phyloP scores from a whole-genome alignment of 1,140 invertebrate species.

The Samia ricini region DNA sequence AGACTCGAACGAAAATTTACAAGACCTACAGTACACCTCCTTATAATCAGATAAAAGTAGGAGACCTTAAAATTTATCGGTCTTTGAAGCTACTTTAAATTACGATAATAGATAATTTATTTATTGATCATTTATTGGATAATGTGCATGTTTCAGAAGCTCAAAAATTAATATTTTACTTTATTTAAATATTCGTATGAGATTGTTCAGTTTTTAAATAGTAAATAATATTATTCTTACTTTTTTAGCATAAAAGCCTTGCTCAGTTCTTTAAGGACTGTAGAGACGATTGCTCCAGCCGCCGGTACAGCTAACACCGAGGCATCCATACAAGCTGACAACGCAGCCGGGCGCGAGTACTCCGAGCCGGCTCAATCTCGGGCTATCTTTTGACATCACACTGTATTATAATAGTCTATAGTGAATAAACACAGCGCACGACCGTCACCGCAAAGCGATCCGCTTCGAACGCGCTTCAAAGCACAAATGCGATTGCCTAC shows the following conservation, averaged over 20 bases:
- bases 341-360: slow-evolving; percentile 61
- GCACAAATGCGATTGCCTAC: slow-evolving; percentile 44
- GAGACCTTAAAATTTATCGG: too few species aligned
- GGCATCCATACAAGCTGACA: slow-evolving; percentile 69
- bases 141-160: too few species aligned
- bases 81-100: too few species aligned
- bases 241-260: slow-evolving; percentile 73
- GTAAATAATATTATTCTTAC: slow-evolving; percentile 34
- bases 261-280: slow-evolving; percentile 74
- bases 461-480: slow-evolving; percentile 56
- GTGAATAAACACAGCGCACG: slow-evolving; percentile 31
- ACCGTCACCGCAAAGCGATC: slow-evolving; percentile 61
- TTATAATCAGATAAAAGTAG: too few species aligned
- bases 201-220: not conserved
- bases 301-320: slow-evolving; percentile 78
- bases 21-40: too few species aligned
- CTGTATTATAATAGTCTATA: not conserved
- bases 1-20: too few species aligned
- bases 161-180: too few species aligned
- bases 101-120: too few species aligned
- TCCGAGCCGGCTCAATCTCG: slow-evolving; percentile 54
- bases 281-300: slow-evolving; percentile 79
- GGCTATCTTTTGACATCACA: slow-evolving; percentile 57
- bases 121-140: too few species aligned
- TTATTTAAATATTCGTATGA: too few species aligned